phyloP scores from a whole-genome alignment of 1,140 invertebrate genomes.

The Nasonia vitripennis region DNA sequence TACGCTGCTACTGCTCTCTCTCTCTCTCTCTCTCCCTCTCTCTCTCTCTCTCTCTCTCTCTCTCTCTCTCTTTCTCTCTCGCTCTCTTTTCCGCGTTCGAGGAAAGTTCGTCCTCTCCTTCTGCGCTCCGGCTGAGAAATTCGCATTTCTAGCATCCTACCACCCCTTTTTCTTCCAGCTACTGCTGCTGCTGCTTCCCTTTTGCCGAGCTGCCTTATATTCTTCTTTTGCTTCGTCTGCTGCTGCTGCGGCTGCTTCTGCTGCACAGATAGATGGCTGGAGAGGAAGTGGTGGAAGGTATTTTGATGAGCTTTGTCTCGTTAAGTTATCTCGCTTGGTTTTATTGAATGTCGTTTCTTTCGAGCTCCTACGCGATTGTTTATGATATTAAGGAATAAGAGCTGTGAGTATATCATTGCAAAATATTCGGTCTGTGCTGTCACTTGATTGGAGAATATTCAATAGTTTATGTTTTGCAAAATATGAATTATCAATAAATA shows the following conservation, averaged over 20 bases:
- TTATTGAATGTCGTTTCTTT: background rate
- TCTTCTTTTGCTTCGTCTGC: background rate
- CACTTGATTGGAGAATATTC: no score
- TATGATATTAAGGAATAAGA: background rate
- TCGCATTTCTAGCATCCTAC: conserved; percentile 22
- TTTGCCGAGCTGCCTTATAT: background rate
- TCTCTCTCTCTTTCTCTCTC: background rate
- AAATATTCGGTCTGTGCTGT: no score
- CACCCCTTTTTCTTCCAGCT: conserved; percentile 19
- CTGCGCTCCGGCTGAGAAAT: conserved; percentile 6
- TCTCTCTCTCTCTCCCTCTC: conserved; percentile 35
- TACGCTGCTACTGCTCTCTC: conserved; percentile 66
- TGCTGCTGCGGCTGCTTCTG: background rate
- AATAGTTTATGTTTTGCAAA: background rate
- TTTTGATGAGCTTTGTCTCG: conserved; percentile 3
- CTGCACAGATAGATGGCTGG: background rate
- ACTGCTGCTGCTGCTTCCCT: conserved; percentile 7
- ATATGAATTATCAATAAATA: no score
- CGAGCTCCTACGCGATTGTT: background rate
- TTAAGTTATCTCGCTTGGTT: background rate
- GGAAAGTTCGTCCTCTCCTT: conserved; percentile 21
- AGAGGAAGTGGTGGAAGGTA: background rate
- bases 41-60: conserved; percentile 45
- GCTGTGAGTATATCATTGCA: no score
- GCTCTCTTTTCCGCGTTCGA: conserved; percentile 42